Base-by-base conservation (phyloP, 92 coral and sea anemone genomes). In the Metridium senile region DNA sequence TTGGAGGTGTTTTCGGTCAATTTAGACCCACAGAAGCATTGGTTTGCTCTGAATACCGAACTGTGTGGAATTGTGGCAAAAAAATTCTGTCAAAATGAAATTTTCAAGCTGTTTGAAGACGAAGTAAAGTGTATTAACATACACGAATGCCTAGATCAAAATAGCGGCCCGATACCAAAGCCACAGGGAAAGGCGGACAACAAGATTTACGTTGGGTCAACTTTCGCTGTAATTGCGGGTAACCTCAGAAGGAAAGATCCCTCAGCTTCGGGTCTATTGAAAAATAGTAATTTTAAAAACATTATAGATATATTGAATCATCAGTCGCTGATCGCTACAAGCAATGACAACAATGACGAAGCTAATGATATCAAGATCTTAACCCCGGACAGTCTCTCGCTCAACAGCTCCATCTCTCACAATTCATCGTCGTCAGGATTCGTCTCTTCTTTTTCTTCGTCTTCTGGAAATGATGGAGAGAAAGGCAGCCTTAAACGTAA, bases 181-280 rank as follows among this genome's bases (percentile, higher is more conserved):
- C 62, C 54, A 23, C 39, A 2, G 23, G 70, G 35, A 27, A 56
- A 34, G 45, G 49, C 9, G 16, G 31, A 23, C 19, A 32, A 46
- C n/a, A 70, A 76, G 20, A 19, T 76, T 26, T 64, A 63, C 22
- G 73, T 64, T 1, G 81, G 62, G 13, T 62, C 33, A 26, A 26
- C 72, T 17, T 76, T 76, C 27, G 81, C 81, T 22, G n/a, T 76
- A 31, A 25, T 47, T 62, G 81, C 81, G 27, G 81, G 81, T 2
- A 75, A 75, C 33, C 21, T 75, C 23, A 31, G 70, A 65, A 33
- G 70, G 35, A 65, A n/a, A n/a, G n/a, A n/a, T n/a, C n/a, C n/a
- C n/a, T n/a, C n/a, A n/a, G n/a, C n/a, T n/a, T n/a, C n/a, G n/a
- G n/a, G n/a, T n/a, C n/a, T n/a, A n/a, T n/a, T n/a, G n/a, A n/a